phyloP scores from a whole-genome alignment of 2,797 vertebrate species.

The Sebastes minor region DNA sequence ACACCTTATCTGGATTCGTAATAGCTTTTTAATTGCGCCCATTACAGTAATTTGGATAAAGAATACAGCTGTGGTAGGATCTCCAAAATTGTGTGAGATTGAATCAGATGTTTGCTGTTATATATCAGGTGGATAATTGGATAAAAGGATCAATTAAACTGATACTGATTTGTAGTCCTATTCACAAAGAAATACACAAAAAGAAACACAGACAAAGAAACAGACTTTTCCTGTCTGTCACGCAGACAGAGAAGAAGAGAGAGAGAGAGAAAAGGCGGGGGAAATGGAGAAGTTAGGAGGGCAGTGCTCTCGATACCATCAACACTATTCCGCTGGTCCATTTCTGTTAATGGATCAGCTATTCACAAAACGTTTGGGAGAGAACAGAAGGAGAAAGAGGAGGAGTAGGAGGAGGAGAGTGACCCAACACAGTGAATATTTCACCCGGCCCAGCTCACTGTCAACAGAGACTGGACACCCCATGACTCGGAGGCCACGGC shows the following conservation, averaged over 20 bases:
- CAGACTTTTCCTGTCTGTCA: background rate
- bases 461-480: slow-evolving; percentile 58
- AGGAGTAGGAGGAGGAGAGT: slow-evolving; percentile 37
- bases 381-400: slow-evolving; percentile 38
- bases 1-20: background rate
- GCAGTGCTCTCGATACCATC: slow-evolving; percentile 33
- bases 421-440: slow-evolving; percentile 43
- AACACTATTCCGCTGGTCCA: slow-evolving; percentile 30
- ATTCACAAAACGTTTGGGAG: slow-evolving; percentile 46
- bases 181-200: background rate
- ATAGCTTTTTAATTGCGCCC: background rate
- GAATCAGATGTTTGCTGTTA: background rate
- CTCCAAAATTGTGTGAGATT: background rate
- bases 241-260: background rate
- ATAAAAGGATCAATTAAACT: background rate
- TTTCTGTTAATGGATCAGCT: slow-evolving; percentile 60
- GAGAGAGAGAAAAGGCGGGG: background rate
- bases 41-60: background rate
- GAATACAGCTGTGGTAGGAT: background rate
- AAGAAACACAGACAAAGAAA: background rate
- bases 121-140: background rate
- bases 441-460: slow-evolving; percentile 43
- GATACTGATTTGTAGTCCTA: background rate
- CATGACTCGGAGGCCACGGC: slow-evolving; percentile 52
- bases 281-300: slow-evolving; percentile 16